Base-by-base conservation (phyloP, 1,140 invertebrate species). In the Pollicipes pollicipes region DNA sequence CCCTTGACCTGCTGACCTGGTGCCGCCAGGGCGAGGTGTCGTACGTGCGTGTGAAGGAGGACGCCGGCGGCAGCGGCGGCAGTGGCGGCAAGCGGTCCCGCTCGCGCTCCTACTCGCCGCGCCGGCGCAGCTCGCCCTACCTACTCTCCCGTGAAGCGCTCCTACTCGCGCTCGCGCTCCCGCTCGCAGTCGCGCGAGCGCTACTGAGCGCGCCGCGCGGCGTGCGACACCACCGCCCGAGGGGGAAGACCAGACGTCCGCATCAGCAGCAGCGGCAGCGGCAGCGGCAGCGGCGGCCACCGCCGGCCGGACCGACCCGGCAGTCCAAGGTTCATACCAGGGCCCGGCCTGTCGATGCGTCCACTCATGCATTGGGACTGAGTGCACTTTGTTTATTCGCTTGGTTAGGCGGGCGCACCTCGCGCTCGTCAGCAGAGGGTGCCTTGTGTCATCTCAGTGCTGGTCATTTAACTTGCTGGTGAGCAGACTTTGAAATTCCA, bases 1-100 rank as follows among this genome's bases (percentile, higher is more conserved):
- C n/a, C n/a, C n/a, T n/a, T n/a, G n/a, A n/a, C n/a, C n/a, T n/a
- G n/a, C n/a, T n/a, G n/a, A n/a, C n/a, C n/a, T n/a, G n/a, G n/a
- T n/a, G n/a, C n/a, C n/a, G n/a, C 8, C 77, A 97, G 93, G 95
- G 95, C 72, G 95, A 98, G 82, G 90, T 93, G 66, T 86, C 93
- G 17, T 97, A 97, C 79, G 94, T 98, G 75, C 84, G 94, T 69
- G 93, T 97, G 27, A 93, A 93, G 78, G 94, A 97, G 82, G 94
- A 97, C 80, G 85, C 86, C 68, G 81, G 82, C 72, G 64, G n/a
- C 29, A 30, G 64, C 66, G 64, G 70, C 70, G 70, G 71, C 68
- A 73, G 76, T 29, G 73, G 77, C 29, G 77, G 77, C 63, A 73
- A 78, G 45, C 80, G 77, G 24, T 79, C 78, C n/a, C 74, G 81